These are phyloP conservation scores for Babylonia areolata DNA, from an alignment of 1,140 invertebrate genomes.

Conservation along the genomic window DNA sequence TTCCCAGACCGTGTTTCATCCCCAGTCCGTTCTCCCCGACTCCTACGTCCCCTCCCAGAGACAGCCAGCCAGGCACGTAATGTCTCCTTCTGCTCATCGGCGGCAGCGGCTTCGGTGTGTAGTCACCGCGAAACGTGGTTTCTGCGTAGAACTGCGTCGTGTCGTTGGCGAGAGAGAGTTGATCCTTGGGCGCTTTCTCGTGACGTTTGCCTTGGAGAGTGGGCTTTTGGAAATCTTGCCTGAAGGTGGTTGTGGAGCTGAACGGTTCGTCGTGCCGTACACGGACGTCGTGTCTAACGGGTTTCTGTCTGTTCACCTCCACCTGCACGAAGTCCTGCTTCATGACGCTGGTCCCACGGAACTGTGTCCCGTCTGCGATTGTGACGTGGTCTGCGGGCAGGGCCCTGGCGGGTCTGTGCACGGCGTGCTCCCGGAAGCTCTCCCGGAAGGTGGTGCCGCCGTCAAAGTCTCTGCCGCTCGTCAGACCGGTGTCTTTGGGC, in stretches of 20 bases:
- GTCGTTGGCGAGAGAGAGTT: neutral
- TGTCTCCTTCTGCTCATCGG: neutral
- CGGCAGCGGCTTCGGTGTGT: neutral
- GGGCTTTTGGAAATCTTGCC: neutral
- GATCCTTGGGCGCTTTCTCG: neutral
- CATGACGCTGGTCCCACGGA: neutral
- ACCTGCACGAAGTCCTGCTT: conserved; percentile 1
- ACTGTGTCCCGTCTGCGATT: too few relatives aligned
- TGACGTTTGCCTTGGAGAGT: neutral
- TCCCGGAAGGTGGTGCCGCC: neutral
- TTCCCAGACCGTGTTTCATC: too few relatives aligned
- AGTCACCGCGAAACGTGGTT: neutral
- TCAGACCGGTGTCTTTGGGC: too few relatives aligned
- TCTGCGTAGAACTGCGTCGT: conserved; percentile 4
- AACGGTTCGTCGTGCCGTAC: neutral
- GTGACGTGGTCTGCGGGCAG: too few relatives aligned
- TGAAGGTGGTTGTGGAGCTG: neutral
- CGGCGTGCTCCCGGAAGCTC: neutral
- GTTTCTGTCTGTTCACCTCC: neutral
- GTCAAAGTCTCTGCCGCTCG: neutral
- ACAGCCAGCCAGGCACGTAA: neutral
- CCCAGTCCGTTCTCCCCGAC: too few relatives aligned
- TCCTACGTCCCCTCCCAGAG: too few relatives aligned
- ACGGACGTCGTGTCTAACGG: too few relatives aligned
- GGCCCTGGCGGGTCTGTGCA: too few relatives aligned